These are phyloP conservation scores for Heterotilapia buettikoferi DNA, from an alignment of 2,113 vertebrate species.

Conservation along the genomic window DNA sequence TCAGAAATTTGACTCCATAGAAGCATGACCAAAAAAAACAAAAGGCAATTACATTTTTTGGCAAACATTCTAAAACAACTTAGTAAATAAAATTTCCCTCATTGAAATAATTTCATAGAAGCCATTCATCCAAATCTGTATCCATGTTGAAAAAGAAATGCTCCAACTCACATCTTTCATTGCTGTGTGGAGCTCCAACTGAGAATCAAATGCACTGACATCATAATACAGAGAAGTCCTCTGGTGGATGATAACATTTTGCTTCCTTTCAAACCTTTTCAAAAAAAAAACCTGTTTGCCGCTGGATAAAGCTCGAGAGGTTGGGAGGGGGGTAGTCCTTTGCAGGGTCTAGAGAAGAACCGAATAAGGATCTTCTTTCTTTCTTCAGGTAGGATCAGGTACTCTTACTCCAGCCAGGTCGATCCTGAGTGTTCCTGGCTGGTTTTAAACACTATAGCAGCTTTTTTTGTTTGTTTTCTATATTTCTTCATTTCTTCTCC, in stretches of 20 bases:
- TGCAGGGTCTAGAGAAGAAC: not conserved
- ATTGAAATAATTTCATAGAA: slow-evolving; percentile 59
- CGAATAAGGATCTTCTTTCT: not conserved
- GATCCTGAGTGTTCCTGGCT: slow-evolving; percentile 62
- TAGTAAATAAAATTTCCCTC: slow-evolving; percentile 74
- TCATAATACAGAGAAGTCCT: slow-evolving; percentile 9
- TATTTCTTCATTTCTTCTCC: slow-evolving; percentile 39
- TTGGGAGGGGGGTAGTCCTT: not conserved
- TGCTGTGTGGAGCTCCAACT: slow-evolving; percentile 28
- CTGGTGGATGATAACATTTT: not conserved
- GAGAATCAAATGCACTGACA: slow-evolving; percentile 23
- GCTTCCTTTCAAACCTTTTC: not conserved
- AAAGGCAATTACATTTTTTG: slow-evolving; percentile 48
- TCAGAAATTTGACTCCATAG: slow-evolving; percentile 29
- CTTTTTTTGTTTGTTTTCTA: slow-evolving; percentile 58
- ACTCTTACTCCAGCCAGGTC: slow-evolving; percentile 58
- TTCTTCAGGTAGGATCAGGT: slow-evolving; percentile 53
- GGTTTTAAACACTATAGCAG: slow-evolving; percentile 66
- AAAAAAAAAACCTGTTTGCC: not conserved
- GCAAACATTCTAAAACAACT: slow-evolving; percentile 66
- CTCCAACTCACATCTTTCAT: not conserved
- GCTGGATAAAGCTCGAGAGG: slow-evolving; percentile 16
- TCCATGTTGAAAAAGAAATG: not conserved
- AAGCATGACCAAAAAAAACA: slow-evolving; percentile 27
- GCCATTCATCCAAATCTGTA: slow-evolving; percentile 35